These are phyloP conservation scores for Megatriorchis doriae DNA, from an alignment of 2,113 vertebrate genomes.

Conservation along the genomic window DNA sequence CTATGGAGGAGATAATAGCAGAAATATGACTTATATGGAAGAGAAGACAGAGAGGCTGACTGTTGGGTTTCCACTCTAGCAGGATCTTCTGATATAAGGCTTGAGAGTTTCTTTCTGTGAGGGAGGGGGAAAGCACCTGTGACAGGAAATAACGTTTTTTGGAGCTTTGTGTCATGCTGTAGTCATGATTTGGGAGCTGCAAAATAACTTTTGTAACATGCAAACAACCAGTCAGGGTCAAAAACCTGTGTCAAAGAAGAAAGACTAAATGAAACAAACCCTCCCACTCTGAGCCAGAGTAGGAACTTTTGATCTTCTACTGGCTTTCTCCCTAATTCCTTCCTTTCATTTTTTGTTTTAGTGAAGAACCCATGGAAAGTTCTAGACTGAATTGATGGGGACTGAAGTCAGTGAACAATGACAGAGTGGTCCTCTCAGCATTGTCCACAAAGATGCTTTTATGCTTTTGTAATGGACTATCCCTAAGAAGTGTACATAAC, in stretches of 20 bases:
- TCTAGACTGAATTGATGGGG: background rate
- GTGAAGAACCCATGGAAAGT: background rate
- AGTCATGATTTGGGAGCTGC: background rate
- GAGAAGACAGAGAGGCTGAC: background rate
- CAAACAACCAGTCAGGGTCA: background rate
- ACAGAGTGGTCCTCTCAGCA: background rate
- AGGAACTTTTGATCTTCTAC: background rate
- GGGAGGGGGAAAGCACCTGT: background rate
- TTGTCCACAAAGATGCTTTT: background rate
- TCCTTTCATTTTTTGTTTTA: background rate
- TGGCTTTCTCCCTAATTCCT: background rate
- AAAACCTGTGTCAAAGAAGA: background rate
- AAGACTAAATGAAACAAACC: background rate
- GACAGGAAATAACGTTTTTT: background rate
- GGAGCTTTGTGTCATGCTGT: background rate
- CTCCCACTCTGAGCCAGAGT: background rate
- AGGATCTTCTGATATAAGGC: background rate
- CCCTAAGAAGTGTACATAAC: background rate
- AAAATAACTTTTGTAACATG: background rate
- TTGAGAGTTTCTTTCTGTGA: background rate
- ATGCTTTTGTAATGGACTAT: background rate
- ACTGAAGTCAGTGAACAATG: background rate
- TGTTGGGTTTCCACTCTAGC: background rate
- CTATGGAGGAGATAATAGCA: background rate
- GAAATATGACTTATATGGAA: background rate